phyloP scores from a whole-genome alignment of 2,113 vertebrate species.

The Bagarius yarrelli region DNA sequence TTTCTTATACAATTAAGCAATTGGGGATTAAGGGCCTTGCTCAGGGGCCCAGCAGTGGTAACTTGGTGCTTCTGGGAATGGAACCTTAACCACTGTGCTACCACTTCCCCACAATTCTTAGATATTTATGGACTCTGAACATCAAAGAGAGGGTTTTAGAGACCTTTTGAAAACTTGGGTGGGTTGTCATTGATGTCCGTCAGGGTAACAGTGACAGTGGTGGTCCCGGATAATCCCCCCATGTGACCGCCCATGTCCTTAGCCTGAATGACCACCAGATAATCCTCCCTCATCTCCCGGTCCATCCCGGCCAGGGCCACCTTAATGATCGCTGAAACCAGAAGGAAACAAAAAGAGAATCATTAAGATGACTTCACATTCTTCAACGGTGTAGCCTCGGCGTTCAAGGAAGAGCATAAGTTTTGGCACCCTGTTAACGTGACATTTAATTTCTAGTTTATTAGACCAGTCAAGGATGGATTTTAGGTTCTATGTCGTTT shows the following conservation, averaged over 20 bases:
- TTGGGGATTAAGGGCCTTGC: too few species aligned
- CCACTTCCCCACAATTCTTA: too few species aligned
- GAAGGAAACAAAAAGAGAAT: background rate
- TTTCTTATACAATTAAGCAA: too few species aligned
- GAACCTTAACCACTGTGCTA: too few species aligned
- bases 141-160: slow-evolving; percentile 47
- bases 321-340: slow-evolving; percentile 86
- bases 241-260: slow-evolving; percentile 99
- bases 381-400: background rate
- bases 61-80: too few species aligned
- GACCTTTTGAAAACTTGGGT: slow-evolving; percentile 97
- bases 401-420: background rate
- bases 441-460: too few species aligned
- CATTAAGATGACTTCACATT: too few species aligned
- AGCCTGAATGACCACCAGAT: slow-evolving; percentile 95
- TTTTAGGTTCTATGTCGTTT: too few species aligned
- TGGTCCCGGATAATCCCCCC: slow-evolving; percentile 94
- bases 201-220: slow-evolving; percentile 90
- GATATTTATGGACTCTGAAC: background rate
- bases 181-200: slow-evolving; percentile 97
- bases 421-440: background rate
- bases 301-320: slow-evolving; percentile 97
- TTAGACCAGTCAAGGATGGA: too few species aligned
- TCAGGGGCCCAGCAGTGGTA: too few species aligned
- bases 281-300: slow-evolving; percentile 95